A percentile compares a stretch with the other conserved stretches of the same genome.
Conservation (phyloP, 2,797 vertebrate genomes). For the Rhinatrema bivittatum region DNA sequence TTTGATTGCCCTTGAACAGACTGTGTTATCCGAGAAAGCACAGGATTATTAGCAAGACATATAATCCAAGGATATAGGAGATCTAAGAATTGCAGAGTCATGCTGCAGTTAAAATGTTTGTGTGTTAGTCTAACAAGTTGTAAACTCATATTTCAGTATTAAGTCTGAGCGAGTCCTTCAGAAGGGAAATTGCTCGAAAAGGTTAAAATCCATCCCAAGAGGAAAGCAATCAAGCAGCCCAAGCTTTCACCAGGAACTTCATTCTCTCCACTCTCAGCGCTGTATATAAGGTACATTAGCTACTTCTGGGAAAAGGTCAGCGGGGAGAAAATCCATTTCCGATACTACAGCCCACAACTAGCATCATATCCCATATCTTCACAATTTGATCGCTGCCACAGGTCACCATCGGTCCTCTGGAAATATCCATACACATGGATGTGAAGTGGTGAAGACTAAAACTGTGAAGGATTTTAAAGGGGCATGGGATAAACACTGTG, state of each 20-base stretch:
- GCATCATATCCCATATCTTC: conserved; percentile 98
- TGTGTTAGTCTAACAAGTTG: conserved; percentile 12
- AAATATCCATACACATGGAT: conserved; percentile 93
- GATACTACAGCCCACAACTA: conserved; percentile 88
- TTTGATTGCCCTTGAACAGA: conserved; percentile 13
- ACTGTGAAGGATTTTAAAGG: no score
- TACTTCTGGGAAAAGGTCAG: conserved; percentile 51
- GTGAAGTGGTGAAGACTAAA: no score
- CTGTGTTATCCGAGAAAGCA: conserved; percentile 39
- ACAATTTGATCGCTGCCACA: conserved; percentile 89
- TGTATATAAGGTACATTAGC: conserved; percentile 30
- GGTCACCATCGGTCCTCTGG: conserved; percentile 91
- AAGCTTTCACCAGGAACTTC: conserved; percentile 9
- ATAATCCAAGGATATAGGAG: conserved; percentile 16
- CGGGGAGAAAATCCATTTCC: conserved; percentile 82
- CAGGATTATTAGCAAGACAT: conserved; percentile 14
- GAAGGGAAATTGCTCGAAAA: conserved; percentile 27
- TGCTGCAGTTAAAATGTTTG: conserved; percentile 6
- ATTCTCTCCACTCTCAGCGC: conserved; percentile 17
- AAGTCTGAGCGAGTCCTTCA: conserved; percentile 14
- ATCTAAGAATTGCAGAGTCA: conserved; percentile 12
- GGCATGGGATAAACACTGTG: no score
- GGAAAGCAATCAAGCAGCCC: conserved; percentile 24
- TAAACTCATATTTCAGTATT: not conserved
- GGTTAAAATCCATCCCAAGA: conserved; percentile 26